phyloP scores from a whole-genome alignment of 2,888 invertebrate genomes.

The Dorcus parallelipipedus region DNA sequence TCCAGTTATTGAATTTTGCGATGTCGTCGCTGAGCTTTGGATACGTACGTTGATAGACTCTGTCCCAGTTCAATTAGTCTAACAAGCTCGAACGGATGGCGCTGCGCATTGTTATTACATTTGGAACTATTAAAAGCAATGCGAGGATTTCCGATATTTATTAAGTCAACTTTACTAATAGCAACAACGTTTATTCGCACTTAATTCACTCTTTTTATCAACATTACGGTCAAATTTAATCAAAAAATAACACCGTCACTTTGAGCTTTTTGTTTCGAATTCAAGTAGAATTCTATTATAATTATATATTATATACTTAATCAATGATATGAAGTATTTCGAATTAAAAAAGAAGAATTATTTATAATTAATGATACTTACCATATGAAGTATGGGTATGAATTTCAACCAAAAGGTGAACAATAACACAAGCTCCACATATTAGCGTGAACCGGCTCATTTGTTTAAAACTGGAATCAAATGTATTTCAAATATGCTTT shows the following conservation, averaged over 20 bases:
- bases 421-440: not conserved
- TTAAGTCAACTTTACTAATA: not conserved
- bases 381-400: not conserved
- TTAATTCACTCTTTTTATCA: not conserved
- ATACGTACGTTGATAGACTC: not conserved
- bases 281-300: too few species aligned
- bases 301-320: too few species aligned
- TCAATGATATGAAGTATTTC: too few species aligned
- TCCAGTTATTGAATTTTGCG: not conserved
- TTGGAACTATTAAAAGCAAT: not conserved
- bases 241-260: too few species aligned
- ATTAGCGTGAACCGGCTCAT: not conserved
- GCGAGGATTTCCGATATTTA: not conserved
- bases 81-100: not conserved
- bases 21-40: not conserved
- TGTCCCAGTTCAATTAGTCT: conserved; percentile 1
- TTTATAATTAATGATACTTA: not conserved
- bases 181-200: not conserved
- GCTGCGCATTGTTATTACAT: conserved; percentile 1
- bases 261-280: too few species aligned
- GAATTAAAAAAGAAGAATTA: too few species aligned
- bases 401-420: not conserved
- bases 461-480: not conserved
- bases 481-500: not conserved
- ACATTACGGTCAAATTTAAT: too few species aligned